phyloP scores from a whole-genome alignment of 2,797 vertebrate genomes.

The Silurus lanzhouensis region DNA sequence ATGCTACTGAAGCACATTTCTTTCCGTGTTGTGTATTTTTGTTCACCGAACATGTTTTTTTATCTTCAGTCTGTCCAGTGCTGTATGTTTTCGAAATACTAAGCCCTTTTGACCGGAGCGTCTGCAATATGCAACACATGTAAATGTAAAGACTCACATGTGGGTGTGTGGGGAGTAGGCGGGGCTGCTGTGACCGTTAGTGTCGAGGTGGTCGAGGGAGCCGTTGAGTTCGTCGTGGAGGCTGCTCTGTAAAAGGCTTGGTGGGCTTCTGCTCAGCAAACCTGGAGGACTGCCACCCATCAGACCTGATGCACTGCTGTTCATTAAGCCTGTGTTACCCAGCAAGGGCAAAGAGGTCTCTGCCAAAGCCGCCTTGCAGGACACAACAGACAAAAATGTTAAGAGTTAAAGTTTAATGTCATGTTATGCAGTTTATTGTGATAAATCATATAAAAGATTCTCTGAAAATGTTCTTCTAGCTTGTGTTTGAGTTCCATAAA shows the following conservation, averaged over 20 bases:
- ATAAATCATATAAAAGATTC: not conserved
- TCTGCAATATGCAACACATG: not conserved
- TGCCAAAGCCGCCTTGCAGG: constrained; percentile 88
- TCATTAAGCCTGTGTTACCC: constrained; percentile 90
- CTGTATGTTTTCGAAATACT: not conserved
- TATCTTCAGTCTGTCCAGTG: not conserved
- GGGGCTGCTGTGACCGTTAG: constrained; percentile 95
- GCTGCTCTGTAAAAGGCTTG: constrained; percentile 86
- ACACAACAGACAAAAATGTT: not conserved
- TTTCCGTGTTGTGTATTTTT: not conserved
- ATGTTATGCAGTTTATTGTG: not conserved
- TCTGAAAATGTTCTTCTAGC: not conserved
- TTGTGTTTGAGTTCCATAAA: constrained; percentile 27
- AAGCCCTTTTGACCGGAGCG: not conserved
- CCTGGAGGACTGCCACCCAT: constrained; percentile 90
- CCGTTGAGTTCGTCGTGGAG: constrained; percentile 94
- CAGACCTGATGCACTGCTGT: constrained; percentile 88
- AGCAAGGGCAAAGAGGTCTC: constrained; percentile 97
- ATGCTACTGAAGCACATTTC: not conserved
- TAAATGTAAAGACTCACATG: constrained; percentile 82
- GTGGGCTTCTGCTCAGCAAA: constrained; percentile 88
- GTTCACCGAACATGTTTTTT: not conserved
- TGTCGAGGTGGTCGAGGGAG: constrained; percentile 95
- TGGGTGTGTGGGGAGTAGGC: constrained; percentile 94
- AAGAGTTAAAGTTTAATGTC: not conserved